phyloP scores from a whole-genome alignment of 2,888 invertebrate species.

The Xanthorhoe spadicearia region DNA sequence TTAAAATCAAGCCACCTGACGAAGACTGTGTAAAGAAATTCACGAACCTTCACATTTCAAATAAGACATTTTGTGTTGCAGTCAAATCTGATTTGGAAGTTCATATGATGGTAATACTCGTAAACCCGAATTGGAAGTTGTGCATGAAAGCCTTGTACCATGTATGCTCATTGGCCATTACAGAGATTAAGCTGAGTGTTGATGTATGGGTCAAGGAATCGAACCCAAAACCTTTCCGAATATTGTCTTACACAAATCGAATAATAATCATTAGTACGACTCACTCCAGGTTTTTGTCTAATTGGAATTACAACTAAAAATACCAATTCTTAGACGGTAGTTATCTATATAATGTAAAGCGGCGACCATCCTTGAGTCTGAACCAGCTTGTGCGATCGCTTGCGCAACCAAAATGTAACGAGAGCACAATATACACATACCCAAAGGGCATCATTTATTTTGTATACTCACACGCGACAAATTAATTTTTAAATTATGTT shows the following conservation, averaged over 20 bases:
- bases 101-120: neutral
- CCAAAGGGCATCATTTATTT: conserved; percentile 16
- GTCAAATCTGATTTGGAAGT: conserved; percentile 18
- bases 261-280: too few relatives aligned
- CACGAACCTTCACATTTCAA: conserved; percentile 36
- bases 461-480: conserved; percentile 22
- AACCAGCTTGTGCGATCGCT: conserved; percentile 36
- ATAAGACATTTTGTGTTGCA: conserved; percentile 16
- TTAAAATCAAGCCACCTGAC: neutral
- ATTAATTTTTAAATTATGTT: neutral
- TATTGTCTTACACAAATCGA: too few relatives aligned
- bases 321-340: conserved; percentile 6
- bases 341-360: conserved; percentile 16
- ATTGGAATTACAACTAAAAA: too few relatives aligned
- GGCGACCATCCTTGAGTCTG: conserved; percentile 50
- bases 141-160: neutral
- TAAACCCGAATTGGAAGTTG: conserved; percentile 9
- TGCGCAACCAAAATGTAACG: conserved; percentile 41
- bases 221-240: neutral
- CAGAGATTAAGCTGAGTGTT: neutral
- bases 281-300: too few relatives aligned
- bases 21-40: conserved; percentile 18
- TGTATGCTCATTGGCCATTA: conserved; percentile 1
- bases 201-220: neutral
- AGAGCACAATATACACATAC: conserved; percentile 50